Base-by-base conservation (phyloP, 2,797 vertebrate species). In the Aldrovandia affinis region DNA sequence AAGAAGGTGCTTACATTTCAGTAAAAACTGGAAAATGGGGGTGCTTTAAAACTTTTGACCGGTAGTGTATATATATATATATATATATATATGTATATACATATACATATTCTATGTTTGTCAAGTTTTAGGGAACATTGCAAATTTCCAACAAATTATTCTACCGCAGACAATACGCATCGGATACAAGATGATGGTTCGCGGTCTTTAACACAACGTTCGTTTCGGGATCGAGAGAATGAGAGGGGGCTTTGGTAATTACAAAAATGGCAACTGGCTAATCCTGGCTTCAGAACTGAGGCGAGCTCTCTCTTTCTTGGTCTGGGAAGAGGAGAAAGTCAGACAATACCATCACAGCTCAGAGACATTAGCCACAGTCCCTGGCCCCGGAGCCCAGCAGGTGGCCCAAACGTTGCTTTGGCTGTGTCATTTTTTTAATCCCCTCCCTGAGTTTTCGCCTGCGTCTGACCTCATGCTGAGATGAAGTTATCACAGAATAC, bases 401-500 rank as follows among this genome's bases (percentile, higher is more conserved):
- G 97, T 94, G 96, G 96, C 88, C 94, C 95, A 93, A 95, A 95
- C 94, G 92, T 95, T 94, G 94, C 95, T 95, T 95, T 89, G 90
- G 95, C 95, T 96, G 95, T 96, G 95, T 96, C 95, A 95, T 96
- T 96, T 96, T 63, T 96, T 84, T 96, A 97, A 97, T 96, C 96
- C 95, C 94, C 94, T 95, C 95, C 95, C 95, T 93, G 89, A 94
- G 80, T 95, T 95, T 96, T 96, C 95, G 95, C 82, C 88, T 33
- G 81, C 90, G 92, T 94, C 95, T 96, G 96, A 96, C 95, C 96
- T 96, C 97, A 96, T 94, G 96, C 96, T 97, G 96, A 94, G 96
- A 97, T 97, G 96, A 97, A 97, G 96, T 96, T 97, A 97, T 97
- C 97, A 97, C 95, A 94, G 95, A 96, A 95, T 95, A 96, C 96